Evolutionary conservation across 1,140 invertebrate species (phyloP), one percentile per base, ranked within the genome.

Genomic region (Ostrea denselamellosa): DNA sequence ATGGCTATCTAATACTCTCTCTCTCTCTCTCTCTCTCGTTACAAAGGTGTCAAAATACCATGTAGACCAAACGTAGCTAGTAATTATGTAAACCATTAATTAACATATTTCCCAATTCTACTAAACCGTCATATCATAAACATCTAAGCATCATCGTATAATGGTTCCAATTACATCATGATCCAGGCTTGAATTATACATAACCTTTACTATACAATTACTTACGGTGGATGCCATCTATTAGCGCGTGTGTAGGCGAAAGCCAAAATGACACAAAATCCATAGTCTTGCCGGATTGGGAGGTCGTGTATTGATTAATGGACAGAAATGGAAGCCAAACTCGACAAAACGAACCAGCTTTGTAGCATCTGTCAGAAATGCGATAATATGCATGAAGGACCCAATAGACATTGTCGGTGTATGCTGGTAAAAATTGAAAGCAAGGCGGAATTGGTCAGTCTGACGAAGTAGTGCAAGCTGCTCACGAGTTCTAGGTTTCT

Each of bases 251-350:
- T 77, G 68, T 77, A 77, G 68, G 68, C 68, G 68, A 77, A 25
- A 77, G 68, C 25, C 68, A 77, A 25, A 77, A 77, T 77, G 68
- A 77, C 68, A 77, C 68, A 77, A 77, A 77, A 77, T 77, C 68
- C 25, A 77, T 77, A 77, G 68, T 14, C 68, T 77, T 77, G 68
- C 68, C 25, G 12, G 68, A 77, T 28, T 77, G 68, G 68, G 68
- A 77, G 68, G 68, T 14, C 28, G 10, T 77, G 25, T 77, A 77
- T 77, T 12, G 68, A 77, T 77, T 34, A 62, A 62, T 77, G 28
- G 8, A 12, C 68, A 77, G 68, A 34, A 77, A 34, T 62, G 68
- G 68, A 77, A 77, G 25, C 68, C 12, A 34, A 77, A 77, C 28
- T 34, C 28, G 68, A 34, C 68, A 77, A 77, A 77, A 77, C 25